Percentiles rank a stretch among this genome's conserved stretches.
Evolutionary conservation across 2,797 vertebrate genomes (phyloP).

Genomic region (Eulemur coronatus): DNA sequence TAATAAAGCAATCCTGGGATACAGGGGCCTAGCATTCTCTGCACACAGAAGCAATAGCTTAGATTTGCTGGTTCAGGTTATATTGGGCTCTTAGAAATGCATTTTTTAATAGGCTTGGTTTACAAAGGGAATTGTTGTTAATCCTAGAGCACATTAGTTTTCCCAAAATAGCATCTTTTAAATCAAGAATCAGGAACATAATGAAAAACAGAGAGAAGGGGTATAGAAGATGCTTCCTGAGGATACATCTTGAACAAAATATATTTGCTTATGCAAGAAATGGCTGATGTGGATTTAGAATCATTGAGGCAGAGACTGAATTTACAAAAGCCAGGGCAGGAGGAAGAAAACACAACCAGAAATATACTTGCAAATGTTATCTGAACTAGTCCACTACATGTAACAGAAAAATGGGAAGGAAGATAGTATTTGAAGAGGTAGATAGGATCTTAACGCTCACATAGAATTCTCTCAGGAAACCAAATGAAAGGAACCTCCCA

Average conservation of each 20-base stretch:
- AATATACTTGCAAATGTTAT: not conserved
- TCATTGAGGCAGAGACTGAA: conserved; percentile 6
- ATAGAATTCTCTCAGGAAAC: not conserved
- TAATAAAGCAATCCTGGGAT: conserved; percentile 45
- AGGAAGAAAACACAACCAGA: not conserved
- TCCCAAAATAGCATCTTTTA: conserved; percentile 32
- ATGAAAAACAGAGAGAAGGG: not conserved
- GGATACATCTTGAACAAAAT: not conserved
- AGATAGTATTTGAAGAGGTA: not conserved
- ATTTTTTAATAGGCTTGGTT: conserved; percentile 50
- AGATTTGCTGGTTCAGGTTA: not conserved
- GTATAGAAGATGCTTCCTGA: not conserved
- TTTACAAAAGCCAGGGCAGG: not conserved
- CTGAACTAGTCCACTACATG: not conserved
- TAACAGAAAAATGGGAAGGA: not conserved
- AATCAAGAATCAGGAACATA: conserved; percentile 24
- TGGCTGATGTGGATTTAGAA: not conserved
- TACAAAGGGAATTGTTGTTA: conserved; percentile 44
- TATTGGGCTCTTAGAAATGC: not conserved
- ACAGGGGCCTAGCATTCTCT: not conserved
- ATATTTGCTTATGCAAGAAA: not conserved
- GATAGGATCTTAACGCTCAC: conserved; percentile 8
- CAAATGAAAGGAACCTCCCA: conserved; percentile 33
- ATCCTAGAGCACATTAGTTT: not conserved
- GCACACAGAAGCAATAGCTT: not conserved